Evolutionary conservation across 2,797 vertebrate genomes (phyloP).

Genomic region (Pseudocheirus occidentalis): DNA sequence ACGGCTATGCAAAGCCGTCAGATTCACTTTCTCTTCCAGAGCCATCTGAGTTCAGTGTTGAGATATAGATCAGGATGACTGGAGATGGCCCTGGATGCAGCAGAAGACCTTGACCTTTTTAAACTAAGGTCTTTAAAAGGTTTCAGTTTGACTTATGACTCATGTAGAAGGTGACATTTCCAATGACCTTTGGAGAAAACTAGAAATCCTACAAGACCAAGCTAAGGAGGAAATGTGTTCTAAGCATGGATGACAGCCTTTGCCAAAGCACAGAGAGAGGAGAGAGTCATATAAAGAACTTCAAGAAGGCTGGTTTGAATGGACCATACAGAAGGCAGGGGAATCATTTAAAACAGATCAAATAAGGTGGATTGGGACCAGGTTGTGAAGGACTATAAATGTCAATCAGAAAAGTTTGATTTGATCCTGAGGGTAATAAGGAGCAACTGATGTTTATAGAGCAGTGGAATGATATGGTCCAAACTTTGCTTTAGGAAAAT

Average conservation of each 20-base stretch:
- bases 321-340: background rate
- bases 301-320: background rate
- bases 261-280: background rate
- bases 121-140: too few relatives aligned
- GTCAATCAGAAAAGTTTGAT: background rate
- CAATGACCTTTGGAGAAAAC: background rate
- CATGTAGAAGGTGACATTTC: background rate
- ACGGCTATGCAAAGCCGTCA: too few relatives aligned
- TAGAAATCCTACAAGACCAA: background rate
- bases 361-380: background rate
- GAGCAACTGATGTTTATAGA: background rate
- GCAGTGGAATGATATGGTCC: background rate
- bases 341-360: background rate
- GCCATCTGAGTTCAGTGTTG: too few relatives aligned
- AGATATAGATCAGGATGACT: too few relatives aligned
- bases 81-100: too few relatives aligned
- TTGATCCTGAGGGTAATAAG: background rate
- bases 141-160: background rate
- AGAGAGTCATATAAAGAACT: background rate
- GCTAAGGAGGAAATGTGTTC: background rate
- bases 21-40: too few relatives aligned
- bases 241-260: background rate
- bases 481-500: background rate
- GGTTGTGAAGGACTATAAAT: background rate
- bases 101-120: too few relatives aligned